Conservation (phyloP, 2,888 invertebrate genomes). For the Ellobium chinense region DNA sequence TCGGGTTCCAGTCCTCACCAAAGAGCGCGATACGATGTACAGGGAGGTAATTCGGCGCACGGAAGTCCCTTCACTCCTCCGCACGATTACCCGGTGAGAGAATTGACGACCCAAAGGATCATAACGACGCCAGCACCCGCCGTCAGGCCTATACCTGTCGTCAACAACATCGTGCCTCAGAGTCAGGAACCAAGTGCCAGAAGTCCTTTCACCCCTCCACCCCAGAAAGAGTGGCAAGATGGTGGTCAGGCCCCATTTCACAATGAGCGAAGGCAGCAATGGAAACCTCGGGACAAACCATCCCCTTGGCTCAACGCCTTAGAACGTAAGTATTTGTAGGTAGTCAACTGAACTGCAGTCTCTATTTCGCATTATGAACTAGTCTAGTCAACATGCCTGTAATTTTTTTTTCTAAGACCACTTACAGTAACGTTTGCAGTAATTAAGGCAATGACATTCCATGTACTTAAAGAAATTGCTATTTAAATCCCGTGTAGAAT, state of each 20-base stretch:
- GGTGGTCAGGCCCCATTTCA: neutral
- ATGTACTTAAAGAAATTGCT: no score
- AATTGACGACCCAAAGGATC: neutral
- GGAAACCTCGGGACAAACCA: neutral
- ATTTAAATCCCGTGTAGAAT: no score
- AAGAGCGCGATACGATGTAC: neutral
- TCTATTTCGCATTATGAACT: no score
- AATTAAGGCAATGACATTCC: no score
- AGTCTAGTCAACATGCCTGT: no score
- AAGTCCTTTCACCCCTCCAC: conserved; percentile 27
- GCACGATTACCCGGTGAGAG: neutral
- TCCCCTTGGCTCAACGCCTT: conserved; percentile 13
- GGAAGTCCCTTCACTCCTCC: conserved; percentile 24
- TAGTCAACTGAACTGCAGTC: no score
- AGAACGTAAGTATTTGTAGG: conserved; percentile 24
- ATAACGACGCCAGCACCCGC: neutral
- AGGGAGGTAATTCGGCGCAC: neutral
- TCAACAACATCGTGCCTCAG: neutral
- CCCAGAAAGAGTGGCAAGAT: neutral
- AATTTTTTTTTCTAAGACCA: no score
- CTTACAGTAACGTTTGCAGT: no score
- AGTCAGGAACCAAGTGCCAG: neutral
- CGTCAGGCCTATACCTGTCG: neutral
- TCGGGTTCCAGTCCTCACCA: neutral
- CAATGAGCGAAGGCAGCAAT: neutral